These are phyloP conservation scores for Ichneumon xanthorius DNA, from an alignment of 2,888 invertebrate species.

Conservation along the genomic window DNA sequence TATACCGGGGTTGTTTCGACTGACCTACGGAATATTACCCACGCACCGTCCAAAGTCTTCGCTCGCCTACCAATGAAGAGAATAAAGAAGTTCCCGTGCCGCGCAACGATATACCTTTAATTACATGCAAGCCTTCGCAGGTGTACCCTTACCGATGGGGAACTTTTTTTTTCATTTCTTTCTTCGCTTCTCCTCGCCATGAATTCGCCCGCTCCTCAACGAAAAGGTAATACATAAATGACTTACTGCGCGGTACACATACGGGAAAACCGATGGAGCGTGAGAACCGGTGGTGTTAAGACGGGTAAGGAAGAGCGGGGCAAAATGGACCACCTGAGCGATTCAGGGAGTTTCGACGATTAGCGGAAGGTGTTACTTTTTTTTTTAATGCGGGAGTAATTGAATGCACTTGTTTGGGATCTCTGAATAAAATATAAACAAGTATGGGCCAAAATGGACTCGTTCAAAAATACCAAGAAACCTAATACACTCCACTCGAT, in stretches of 20 bases:
- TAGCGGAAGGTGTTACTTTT: too few relatives aligned
- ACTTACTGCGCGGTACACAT: background rate
- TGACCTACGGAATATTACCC: constrained; percentile 45
- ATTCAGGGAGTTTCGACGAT: too few relatives aligned
- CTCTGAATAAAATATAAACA: too few relatives aligned
- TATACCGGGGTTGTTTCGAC: constrained; percentile 22
- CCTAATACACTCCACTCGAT: too few relatives aligned
- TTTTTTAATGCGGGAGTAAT: too few relatives aligned
- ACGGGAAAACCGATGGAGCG: constrained; percentile 55
- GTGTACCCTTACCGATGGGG: constrained; percentile 57
- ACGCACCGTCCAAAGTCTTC: constrained; percentile 13
- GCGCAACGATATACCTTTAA: constrained; percentile 53
- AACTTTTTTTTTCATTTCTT: constrained; percentile 41
- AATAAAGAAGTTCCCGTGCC: constrained; percentile 53
- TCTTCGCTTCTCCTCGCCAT: background rate
- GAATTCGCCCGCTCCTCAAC: background rate
- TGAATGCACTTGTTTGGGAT: too few relatives aligned
- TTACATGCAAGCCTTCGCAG: constrained; percentile 66
- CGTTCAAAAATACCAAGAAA: too few relatives aligned
- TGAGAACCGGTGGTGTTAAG: constrained; percentile 52
- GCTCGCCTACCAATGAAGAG: constrained; percentile 25
- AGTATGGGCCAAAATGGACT: too few relatives aligned
- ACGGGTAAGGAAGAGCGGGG: background rate
- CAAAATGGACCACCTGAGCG: too few relatives aligned
- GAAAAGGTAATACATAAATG: background rate